phyloP scores from a whole-genome alignment of 2,888 invertebrate species.

The Serrognathus titanus region DNA sequence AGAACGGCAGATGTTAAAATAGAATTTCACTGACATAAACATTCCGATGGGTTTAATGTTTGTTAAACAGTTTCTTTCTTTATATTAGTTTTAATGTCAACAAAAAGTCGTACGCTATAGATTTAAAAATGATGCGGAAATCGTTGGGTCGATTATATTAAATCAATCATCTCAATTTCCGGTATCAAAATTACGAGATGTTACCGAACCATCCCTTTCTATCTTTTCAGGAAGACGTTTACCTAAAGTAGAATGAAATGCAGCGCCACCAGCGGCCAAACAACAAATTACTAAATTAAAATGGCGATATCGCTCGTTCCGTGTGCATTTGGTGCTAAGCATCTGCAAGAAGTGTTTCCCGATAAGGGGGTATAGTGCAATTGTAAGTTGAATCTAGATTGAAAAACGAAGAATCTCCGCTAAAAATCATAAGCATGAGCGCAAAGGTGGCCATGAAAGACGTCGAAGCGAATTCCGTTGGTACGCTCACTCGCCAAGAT shows the following conservation, averaged over 20 bases:
- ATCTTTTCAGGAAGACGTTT: neutral
- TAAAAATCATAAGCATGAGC: conserved; percentile 37
- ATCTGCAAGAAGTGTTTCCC: conserved; percentile 34
- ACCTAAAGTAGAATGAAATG: conserved; percentile 2
- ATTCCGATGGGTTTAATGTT: no score
- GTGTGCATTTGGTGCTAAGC: conserved; percentile 41
- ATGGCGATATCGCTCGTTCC: conserved; percentile 46
- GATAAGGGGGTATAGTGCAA: conserved; percentile 38
- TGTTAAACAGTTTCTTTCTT: no score
- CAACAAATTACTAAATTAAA: conserved; percentile 35
- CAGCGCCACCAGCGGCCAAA: conserved; percentile 21
- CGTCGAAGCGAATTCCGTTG: conserved; percentile 34
- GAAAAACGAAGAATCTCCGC: conserved; percentile 6
- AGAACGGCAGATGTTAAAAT: no score
- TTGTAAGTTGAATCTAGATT: conserved; percentile 17
- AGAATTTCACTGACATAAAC: no score
- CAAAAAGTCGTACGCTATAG: no score
- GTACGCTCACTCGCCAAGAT: conserved; percentile 43
- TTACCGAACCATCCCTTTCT: conserved; percentile 8
- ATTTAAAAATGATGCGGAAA: no score
- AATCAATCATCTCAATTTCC: no score
- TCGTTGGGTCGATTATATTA: no score
- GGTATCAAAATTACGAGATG: no score
- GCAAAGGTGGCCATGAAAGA: conserved; percentile 35
- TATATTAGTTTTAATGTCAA: no score